Percentiles rank a stretch among this genome's conserved stretches.
These are phyloP conservation scores for Dryadula phaetusa DNA, from an alignment of 2,888 invertebrate species.

Conservation along the genomic window DNA sequence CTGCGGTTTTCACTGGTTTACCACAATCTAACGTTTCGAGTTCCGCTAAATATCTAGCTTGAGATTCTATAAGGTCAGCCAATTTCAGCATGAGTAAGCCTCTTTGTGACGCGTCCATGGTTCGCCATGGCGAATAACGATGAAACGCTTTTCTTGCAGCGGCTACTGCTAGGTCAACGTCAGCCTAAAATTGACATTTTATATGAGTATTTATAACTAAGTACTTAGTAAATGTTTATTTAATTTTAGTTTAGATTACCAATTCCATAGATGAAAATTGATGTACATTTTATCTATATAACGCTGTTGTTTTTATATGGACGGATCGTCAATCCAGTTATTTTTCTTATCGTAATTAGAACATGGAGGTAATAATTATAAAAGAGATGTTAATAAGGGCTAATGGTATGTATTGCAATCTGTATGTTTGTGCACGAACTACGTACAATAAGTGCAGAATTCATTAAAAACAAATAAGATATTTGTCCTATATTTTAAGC, in stretches of 20 bases:
- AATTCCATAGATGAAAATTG: too few species aligned
- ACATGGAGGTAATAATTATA: neutral
- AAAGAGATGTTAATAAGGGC: neutral
- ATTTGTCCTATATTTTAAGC: too few species aligned
- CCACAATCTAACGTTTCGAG: conserved; percentile 98
- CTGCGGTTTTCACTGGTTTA: conserved; percentile 91
- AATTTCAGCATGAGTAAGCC: conserved; percentile 89
- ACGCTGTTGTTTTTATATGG: too few species aligned
- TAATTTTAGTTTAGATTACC: too few species aligned
- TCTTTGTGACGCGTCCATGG: conserved; percentile 91
- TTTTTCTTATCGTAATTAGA: neutral
- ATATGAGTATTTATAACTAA: neutral
- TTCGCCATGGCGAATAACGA: conserved; percentile 90
- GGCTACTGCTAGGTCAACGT: conserved; percentile 91
- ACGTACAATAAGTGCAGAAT: too few species aligned
- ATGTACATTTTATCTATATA: too few species aligned
- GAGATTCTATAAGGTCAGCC: conserved; percentile 91
- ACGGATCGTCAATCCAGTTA: too few species aligned
- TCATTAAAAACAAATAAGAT: too few species aligned
- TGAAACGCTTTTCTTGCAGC: conserved; percentile 92
- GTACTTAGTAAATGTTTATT: too few species aligned
- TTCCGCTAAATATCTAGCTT: conserved; percentile 90
- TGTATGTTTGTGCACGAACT: too few species aligned
- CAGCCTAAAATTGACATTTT: conserved; percentile 81
- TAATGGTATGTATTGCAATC: neutral